A percentile compares a stretch with the other conserved stretches of the same genome.
phyloP scores from a whole-genome alignment of 2,888 invertebrate species.

The Serripes groenlandicus region DNA sequence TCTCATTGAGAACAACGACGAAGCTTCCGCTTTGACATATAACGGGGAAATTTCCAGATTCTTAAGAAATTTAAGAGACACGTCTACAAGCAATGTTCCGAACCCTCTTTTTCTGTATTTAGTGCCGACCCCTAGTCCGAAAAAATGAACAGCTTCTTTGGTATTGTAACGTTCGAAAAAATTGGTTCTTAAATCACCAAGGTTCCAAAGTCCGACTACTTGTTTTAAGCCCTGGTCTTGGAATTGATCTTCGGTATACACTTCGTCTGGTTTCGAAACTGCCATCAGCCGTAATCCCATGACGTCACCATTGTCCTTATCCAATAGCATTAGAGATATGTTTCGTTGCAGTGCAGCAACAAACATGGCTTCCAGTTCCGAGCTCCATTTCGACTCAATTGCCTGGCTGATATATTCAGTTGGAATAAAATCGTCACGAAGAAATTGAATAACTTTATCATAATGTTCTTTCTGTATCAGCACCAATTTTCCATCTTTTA shows the following conservation, averaged over 20 bases:
- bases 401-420: constrained; percentile 27
- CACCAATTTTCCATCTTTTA: constrained; percentile 16
- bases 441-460: constrained; percentile 16
- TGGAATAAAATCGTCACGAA: constrained; percentile 15
- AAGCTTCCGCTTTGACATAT: constrained; percentile 36
- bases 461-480: constrained; percentile 27
- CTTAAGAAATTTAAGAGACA: constrained; percentile 10
- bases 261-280: constrained; percentile 5
- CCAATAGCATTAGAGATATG: constrained; percentile 44
- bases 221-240: constrained; percentile 15
- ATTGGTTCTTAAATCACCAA: background rate
- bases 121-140: constrained; percentile 34
- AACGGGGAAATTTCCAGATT: constrained; percentile 18
- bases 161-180: constrained; percentile 37
- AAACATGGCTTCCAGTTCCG: background rate
- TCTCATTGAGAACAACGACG: constrained; percentile 33
- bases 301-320: constrained; percentile 28
- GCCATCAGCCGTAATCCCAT: constrained; percentile 39
- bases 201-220: constrained; percentile 22
- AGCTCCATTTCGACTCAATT: constrained; percentile 14
- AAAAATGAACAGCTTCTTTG: constrained; percentile 38
- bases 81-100: constrained; percentile 1
- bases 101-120: constrained; percentile 40
- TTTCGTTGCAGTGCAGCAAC: constrained; percentile 9
- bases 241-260: constrained; percentile 1